A percentile compares a stretch with the other conserved stretches of the same genome.
phyloP scores from a whole-genome alignment of 2,797 vertebrate species.

The Myotis pilosus region DNA sequence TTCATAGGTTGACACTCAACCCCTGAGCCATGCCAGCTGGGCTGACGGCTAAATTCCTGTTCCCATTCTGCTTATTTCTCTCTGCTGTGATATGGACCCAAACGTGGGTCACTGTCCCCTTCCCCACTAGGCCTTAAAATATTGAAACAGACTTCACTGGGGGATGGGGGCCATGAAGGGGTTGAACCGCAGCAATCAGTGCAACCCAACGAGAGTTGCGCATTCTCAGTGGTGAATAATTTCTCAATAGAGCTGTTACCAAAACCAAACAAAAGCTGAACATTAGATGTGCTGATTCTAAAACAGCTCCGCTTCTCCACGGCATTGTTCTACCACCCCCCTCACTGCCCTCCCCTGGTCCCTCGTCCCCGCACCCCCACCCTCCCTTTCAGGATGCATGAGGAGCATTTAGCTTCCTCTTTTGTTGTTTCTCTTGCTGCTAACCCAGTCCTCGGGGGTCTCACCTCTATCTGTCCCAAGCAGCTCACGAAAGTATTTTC shows the following conservation, averaged over 20 bases:
- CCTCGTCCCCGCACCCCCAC: neutral
- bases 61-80: neutral
- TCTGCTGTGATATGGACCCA: neutral
- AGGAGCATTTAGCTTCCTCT: neutral
- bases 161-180: neutral
- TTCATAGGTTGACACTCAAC: no score
- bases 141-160: neutral
- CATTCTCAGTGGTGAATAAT: neutral
- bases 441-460: constrained; percentile 44
- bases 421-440: neutral
- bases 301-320: neutral
- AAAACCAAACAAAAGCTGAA: neutral
- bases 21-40: no score
- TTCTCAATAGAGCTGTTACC: neutral
- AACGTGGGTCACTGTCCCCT: accelerated
- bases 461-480: constrained; percentile 54
- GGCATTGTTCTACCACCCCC: accelerated
- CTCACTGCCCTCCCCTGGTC: neutral
- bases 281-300: neutral
- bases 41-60: neutral
- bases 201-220: neutral
- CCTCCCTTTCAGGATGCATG: neutral
- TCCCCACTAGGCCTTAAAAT: neutral
- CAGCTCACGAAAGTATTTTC: constrained; percentile 65
- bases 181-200: neutral